Base-by-base conservation (phyloP, 2,888 invertebrate genomes). In the Tenthredo mesomela region DNA sequence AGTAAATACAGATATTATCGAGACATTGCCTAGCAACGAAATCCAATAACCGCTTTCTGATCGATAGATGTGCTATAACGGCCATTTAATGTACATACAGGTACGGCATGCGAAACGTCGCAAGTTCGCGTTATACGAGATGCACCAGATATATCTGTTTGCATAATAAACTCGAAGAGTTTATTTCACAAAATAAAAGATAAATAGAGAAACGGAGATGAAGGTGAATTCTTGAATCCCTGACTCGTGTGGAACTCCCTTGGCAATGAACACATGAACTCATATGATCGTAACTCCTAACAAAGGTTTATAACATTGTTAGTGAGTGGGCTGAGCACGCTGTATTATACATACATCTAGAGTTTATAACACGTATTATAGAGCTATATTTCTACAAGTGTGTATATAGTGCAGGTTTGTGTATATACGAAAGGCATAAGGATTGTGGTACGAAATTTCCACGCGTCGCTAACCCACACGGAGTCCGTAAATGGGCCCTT, bases 21-120 rank as follows among this genome's bases (percentile, higher is more conserved):
- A 89, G 90, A 91, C 91, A 92, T 91, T 90, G 89, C 91, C 90
- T 92, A 91, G 92, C 92, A 92, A 92, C 92, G 92, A 90, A 90
- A 91, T 89, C 91, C 89, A 90, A 92, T 92, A 91, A 90, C 43
- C 33, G 18, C 89, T 90, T 87, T 87, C 88, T 85, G 88, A 91
- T 92, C 91, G 90, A 92, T 92, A 90, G 90, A 88, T 87, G 90
- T 87, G 88, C 91, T 90, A 90, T 89, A 89, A 88, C 88, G 87
- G n/a, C 25, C 58, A 61, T 67, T 67, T 33, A 67, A 18, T 33
- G 67, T 12, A 15, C 2, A 29, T 67, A 15, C 29, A 18, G 4
- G 33, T 67, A 15, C 33, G 33, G 6, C 12, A 12, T 25, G 61
- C 25, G 12, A 21, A 61, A 50, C 25, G 54, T 67, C 67, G 33